Evolutionary conservation across 2,797 vertebrate species (phyloP), one percentile per base, ranked within the genome.

Genomic region (Gadopsis bispinosus): DNA sequence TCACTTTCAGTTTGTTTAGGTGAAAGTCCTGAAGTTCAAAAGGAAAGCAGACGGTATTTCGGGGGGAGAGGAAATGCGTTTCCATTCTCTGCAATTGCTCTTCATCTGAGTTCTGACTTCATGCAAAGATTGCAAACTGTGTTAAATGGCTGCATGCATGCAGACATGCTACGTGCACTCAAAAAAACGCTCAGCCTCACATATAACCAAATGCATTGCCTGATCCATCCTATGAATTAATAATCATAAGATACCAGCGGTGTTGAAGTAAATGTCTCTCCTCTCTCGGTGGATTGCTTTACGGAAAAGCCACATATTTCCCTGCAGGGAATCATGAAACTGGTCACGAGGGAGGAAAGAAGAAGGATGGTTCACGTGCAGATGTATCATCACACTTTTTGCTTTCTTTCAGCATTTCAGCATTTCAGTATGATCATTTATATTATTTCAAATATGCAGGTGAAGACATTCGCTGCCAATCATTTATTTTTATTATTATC

Each of bases 141-240:
- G 26, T 61, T 70, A 51, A 69, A 22, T n/a, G 62, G 11, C 53
- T 43, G 19, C 22, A 31, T 17, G 29, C 0, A 26, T 56, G 53
- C 26, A 41, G 16, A n/a, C 1, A n/a, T 68, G 45, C 45, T 60
- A 6, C n/a, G 54, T 33, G 26, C 31, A 64, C 20, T 69, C 26
- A 55, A 19, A 68, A 66, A 39, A 66, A 39, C 45, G 55, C 35
- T 43, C 37, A 69, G 17, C 48, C 39, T 50, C 60, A 62, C 20
- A 47, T 5, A 54, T 17, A 54, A 66, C 76, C 35, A 43, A 62
- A 80, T 22, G 9, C 56, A 56, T 20, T 29, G 26, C 48, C 50
- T 74, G 68, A 85, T 83, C 45, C 54, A 73, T 62, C 26, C 12
- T n/a, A 62, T 86, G 73, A 76, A 88, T 80, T 60, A 73, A 69